A percentile compares a stretch with the other conserved stretches of the same genome.
These are phyloP conservation scores for Protonibea diacanthus DNA, from an alignment of 2,797 vertebrate genomes.

Conservation along the genomic window DNA sequence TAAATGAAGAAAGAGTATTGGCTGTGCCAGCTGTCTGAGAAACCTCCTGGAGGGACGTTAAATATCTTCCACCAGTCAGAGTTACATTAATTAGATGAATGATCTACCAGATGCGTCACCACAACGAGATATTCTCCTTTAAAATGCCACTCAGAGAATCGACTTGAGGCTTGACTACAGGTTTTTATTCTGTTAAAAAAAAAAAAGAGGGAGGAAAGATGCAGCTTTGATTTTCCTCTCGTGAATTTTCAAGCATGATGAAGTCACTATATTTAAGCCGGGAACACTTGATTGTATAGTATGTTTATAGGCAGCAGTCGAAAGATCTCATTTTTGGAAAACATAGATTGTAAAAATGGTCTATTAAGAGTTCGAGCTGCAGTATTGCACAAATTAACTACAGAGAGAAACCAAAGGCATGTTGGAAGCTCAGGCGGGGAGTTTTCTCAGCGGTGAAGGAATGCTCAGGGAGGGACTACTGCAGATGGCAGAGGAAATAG, in stretches of 20 bases:
- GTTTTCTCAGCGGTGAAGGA: slow-evolving; percentile 87
- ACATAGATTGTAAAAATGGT: slow-evolving; percentile 63
- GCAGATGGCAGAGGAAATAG: slow-evolving; percentile 87
- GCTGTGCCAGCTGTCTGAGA: slow-evolving; percentile 51
- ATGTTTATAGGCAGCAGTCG: slow-evolving; percentile 60
- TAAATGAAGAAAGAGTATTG: slow-evolving; percentile 39
- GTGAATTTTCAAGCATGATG: slow-evolving; percentile 38
- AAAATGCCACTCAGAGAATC: slow-evolving; percentile 35
- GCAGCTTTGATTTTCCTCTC: slow-evolving; percentile 41
- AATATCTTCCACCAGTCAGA: slow-evolving; percentile 53
- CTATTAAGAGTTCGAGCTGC: slow-evolving; percentile 65
- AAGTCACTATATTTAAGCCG: slow-evolving; percentile 52
- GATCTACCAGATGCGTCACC: slow-evolving; percentile 65
- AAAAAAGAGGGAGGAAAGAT: slow-evolving; percentile 23
- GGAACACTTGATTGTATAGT: slow-evolving; percentile 68
- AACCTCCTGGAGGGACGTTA: slow-evolving; percentile 46
- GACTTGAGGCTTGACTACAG: not conserved
- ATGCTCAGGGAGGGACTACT: slow-evolving; percentile 86
- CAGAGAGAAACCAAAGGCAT: slow-evolving; percentile 82
- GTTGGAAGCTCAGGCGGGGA: slow-evolving; percentile 82
- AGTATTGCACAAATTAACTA: slow-evolving; percentile 74
- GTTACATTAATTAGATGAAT: slow-evolving; percentile 56
- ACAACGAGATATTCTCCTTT: slow-evolving; percentile 29
- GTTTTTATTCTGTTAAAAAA: slow-evolving; percentile 21
- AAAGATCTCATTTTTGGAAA: slow-evolving; percentile 58